Evolutionary conservation across 2,797 vertebrate genomes (phyloP).

Genomic region (Ctenosaura bakeri): DNA sequence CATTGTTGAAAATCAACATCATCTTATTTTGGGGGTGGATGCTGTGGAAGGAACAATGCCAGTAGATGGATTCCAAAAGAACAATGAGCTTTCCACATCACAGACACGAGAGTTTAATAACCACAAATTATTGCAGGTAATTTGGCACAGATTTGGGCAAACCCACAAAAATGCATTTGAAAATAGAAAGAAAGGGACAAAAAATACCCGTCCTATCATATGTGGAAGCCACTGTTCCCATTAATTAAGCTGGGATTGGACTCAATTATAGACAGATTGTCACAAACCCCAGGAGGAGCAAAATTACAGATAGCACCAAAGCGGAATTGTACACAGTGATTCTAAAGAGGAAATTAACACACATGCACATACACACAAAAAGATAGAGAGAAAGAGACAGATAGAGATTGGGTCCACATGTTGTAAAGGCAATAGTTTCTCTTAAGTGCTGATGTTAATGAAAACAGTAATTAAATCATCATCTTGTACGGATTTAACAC

Average conservation of each 20-base stretch:
- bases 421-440: conserved; percentile 52
- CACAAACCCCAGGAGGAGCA: background rate
- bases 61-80: conserved; percentile 53
- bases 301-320: conserved; percentile 7
- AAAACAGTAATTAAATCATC: conserved; percentile 45
- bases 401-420: conserved; percentile 1
- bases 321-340: conserved; percentile 41
- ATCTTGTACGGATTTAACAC: conserved; percentile 33
- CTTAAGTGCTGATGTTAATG: conserved; percentile 30
- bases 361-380: too few species aligned
- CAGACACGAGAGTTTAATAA: conserved; percentile 69
- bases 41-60: background rate
- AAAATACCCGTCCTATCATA: background rate
- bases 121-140: conserved; percentile 76
- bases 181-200: conserved; percentile 44
- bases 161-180: conserved; percentile 66
- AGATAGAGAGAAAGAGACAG: background rate
- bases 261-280: conserved; percentile 66
- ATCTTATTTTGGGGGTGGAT: conserved; percentile 16
- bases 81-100: conserved; percentile 67
- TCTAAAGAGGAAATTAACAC: conserved; percentile 52
- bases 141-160: conserved; percentile 69
- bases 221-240: conserved; percentile 59
- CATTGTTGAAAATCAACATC: conserved; percentile 55
- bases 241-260: conserved; percentile 69